Base-by-base conservation (phyloP, 2,113 vertebrate species). In the Trachemys scripta region DNA sequence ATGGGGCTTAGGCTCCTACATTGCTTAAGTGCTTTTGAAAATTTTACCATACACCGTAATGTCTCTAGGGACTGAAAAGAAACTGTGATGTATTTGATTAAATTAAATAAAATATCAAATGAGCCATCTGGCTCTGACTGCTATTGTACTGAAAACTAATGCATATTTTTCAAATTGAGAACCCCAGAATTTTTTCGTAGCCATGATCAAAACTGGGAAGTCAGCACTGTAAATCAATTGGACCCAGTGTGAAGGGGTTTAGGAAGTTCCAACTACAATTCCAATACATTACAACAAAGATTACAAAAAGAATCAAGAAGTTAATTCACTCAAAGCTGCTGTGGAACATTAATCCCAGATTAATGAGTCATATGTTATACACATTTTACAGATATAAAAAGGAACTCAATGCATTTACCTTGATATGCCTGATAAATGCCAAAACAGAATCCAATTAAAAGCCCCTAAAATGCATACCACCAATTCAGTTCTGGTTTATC, bases 381-480 rank as follows among this genome's bases (percentile, higher is more conserved):
- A 86, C 81, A 88, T 85, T 93, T 96, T 86, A 95, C 75, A 80
- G 54, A 88, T 93, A 59, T 12, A 88, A 85, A 81, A 75, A 53
- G 49, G 82, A 79, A 90, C 6, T 85, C 76, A 38, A 13, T 92
- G 13, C 82, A 38, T 95, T 93, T 97, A 86, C 72, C 54, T 92
- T 92, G 50, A n/a, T 50, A 42, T 49, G 16, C 49, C 72, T 97
- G 84, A 96, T 89, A 95, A 90, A 93, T 80, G 59, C 80, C 93
- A 97, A 89, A 85, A 29, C n/a, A 85, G 80, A 95, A 91, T 95
- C 57, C 80, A 96, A 94, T 97, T 95, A 95, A 90, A 94, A 62
- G 20, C 93, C 78, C 53, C 80, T 91, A 92, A 94, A 94, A 50
- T 35, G 89, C 57, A 76, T 88, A 47, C 42, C 31, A 82, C 14